Conservation (phyloP, 2,888 invertebrate genomes). For the Ophonus ardosiacus region DNA sequence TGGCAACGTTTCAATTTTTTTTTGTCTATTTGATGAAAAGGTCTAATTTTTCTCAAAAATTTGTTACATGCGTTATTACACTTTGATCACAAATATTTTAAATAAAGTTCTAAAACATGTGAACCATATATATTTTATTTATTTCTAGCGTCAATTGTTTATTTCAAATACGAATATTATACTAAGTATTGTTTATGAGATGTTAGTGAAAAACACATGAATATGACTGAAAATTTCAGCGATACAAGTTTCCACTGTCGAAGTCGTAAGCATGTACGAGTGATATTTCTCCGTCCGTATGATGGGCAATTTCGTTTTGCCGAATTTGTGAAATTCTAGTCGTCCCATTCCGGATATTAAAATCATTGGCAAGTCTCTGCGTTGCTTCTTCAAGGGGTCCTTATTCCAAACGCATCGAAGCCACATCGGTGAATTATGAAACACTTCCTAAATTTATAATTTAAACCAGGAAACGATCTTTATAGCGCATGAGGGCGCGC, state of each 20-base stretch:
- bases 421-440: conserved; percentile 54
- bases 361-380: conserved; percentile 32
- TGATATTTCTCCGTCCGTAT: background rate
- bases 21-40: too few species aligned
- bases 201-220: too few species aligned
- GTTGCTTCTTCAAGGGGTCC: conserved; percentile 3
- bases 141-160: too few species aligned
- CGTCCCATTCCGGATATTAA: conserved; percentile 44
- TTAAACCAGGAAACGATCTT: conserved; percentile 53
- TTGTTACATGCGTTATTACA: too few species aligned
- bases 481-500: conserved; percentile 17
- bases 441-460: conserved; percentile 60
- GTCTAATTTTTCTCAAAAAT: too few species aligned
- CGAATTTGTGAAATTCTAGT: background rate
- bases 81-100: too few species aligned
- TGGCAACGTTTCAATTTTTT: too few species aligned
- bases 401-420: conserved; percentile 32
- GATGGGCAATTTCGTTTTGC: background rate
- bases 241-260: background rate
- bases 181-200: too few species aligned
- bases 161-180: too few species aligned
- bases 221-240: background rate
- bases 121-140: too few species aligned
- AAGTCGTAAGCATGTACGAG: background rate
- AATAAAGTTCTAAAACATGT: too few species aligned